phyloP scores from a whole-genome alignment of 2,888 invertebrate species.

The Scrobipalpa costella region DNA sequence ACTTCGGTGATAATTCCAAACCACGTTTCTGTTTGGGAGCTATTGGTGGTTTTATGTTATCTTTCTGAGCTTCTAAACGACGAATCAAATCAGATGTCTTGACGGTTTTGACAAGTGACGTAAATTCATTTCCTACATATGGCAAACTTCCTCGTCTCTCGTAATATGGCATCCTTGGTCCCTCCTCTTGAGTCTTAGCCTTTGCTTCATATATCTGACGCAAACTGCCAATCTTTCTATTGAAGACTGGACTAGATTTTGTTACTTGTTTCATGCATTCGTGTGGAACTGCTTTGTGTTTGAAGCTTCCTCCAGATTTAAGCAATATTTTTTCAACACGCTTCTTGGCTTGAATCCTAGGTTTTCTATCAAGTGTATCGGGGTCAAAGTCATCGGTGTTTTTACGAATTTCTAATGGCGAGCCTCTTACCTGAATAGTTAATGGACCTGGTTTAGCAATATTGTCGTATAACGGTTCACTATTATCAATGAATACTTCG shows the following conservation, averaged over 20 bases:
- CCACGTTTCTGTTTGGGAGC: constrained; percentile 66
- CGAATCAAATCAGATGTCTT: constrained; percentile 64
- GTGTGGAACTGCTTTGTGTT: constrained; percentile 71
- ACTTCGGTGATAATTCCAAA: constrained; percentile 55
- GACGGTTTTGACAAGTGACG: constrained; percentile 55
- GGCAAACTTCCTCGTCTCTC: constrained; percentile 67
- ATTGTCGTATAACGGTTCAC: constrained; percentile 79
- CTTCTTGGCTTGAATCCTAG: constrained; percentile 67
- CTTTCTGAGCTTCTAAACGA: constrained; percentile 55
- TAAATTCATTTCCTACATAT: constrained; percentile 57
- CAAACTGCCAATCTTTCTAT: constrained; percentile 85
- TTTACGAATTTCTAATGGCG: constrained; percentile 84
- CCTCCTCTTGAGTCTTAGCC: constrained; percentile 67
- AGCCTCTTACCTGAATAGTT: constrained; percentile 90
- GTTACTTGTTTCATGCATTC: constrained; percentile 50
- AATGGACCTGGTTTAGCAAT: constrained; percentile 86
- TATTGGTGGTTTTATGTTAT: constrained; percentile 62
- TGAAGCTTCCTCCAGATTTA: constrained; percentile 87
- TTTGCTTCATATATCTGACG: constrained; percentile 90
- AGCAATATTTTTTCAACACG: constrained; percentile 79
- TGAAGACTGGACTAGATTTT: constrained; percentile 65
- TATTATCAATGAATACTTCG: constrained; percentile 85
- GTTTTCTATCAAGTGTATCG: constrained; percentile 91
- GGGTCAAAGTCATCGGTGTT: constrained; percentile 90
- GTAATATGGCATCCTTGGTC: constrained; percentile 49